Percentiles rank a stretch among this genome's conserved stretches.
Evolutionary conservation across 2,797 vertebrate species (phyloP).

Genomic region (Danio aesculapii): DNA sequence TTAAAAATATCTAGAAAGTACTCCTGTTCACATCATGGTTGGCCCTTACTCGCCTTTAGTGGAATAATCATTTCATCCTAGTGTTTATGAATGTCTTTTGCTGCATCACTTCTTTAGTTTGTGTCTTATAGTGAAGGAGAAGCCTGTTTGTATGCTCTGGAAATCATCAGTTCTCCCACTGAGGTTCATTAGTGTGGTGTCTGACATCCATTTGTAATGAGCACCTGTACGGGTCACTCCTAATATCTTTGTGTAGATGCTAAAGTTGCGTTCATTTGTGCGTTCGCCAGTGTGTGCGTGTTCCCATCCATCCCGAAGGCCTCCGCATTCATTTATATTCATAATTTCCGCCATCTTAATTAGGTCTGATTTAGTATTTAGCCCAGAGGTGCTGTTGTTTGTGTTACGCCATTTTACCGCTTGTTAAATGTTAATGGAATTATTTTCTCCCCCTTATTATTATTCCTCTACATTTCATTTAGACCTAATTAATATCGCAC

Average conservation of each 20-base stretch:
- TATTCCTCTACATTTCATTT: constrained; percentile 65
- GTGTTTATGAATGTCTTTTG: background rate
- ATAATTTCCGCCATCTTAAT: constrained; percentile 79
- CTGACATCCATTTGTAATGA: constrained; percentile 9
- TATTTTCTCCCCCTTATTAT: constrained; percentile 53
- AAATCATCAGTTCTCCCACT: background rate
- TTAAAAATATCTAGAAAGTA: too few relatives aligned
- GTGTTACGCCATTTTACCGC: constrained; percentile 76
- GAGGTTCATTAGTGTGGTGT: constrained; percentile 4
- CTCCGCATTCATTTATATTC: constrained; percentile 49
- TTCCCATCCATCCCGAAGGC: constrained; percentile 3
- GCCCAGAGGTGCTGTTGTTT: constrained; percentile 76
- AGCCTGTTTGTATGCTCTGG: background rate
- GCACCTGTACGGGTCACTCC: constrained; percentile 27
- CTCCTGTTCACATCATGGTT: too few relatives aligned
- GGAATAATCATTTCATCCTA: too few relatives aligned
- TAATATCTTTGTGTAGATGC: constrained; percentile 17
- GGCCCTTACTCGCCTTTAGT: too few relatives aligned
- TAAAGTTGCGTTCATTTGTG: background rate
- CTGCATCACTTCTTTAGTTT: background rate
- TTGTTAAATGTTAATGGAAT: constrained; percentile 82
- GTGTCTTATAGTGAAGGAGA: background rate
- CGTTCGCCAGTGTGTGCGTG: background rate
- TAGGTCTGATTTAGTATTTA: constrained; percentile 70
- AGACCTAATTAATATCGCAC: constrained; percentile 75